Evolutionary conservation across 2,113 vertebrate species (phyloP), one percentile per base, ranked within the genome.

Genomic region (Gymnogyps californianus): DNA sequence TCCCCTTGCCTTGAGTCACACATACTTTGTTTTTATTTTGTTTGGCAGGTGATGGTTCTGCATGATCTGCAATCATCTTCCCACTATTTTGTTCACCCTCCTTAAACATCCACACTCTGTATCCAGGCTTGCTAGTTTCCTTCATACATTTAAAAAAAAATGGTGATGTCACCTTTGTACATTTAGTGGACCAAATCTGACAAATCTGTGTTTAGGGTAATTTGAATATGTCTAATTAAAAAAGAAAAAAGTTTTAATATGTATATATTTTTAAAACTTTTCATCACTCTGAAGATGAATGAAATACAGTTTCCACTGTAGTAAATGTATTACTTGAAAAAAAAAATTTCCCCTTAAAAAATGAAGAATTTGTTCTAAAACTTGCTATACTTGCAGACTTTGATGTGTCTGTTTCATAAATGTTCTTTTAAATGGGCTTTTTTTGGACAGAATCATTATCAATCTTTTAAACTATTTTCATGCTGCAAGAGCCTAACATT

Each of bases 61-160:
- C 98, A 98, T 98, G 98, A 92, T 94, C 71, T 95, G 87, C 62
- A 91, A 47, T 93, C 72, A 97, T 98, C 93, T 97, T 96, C 69
- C 78, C 54, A 95, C 52, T 84, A 87, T 77, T 95, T 96, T 96
- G 75, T 96, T 95, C 49, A 92, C 96, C 94, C 83, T 93, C 91
- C 92, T 96, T 91, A 88, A 93, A 84, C 58, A 89, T 65, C 96
- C 94, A 93, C 96, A 93, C 74, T 59, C 66, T 84, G 71, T 92
- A 95, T 90, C 89, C 76, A 91, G 57, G 78, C 85, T 96, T 96
- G 85, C 74, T 96, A 26, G 83, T 95, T 93, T 47, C 61, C 79
- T 64, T 83, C 77, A 86, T 95, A 57, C 88, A 85, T 91, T 46
- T 11, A 38, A 47, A 58, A 65, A 91, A 74, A 86, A 90, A 93